These are phyloP conservation scores for Actias luna DNA, from an alignment of 2,888 invertebrate species.

Conservation along the genomic window DNA sequence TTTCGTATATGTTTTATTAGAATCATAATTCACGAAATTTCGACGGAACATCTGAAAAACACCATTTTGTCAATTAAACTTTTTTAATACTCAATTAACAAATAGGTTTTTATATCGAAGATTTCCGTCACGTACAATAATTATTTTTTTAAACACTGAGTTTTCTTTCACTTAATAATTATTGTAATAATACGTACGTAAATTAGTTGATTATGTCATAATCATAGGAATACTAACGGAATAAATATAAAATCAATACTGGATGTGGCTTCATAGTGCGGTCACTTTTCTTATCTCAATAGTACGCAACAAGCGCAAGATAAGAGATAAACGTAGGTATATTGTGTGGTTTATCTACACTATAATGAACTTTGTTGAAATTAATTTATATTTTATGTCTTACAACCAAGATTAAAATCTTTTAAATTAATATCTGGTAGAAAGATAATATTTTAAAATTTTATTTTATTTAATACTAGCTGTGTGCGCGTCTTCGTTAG, in stretches of 20 bases:
- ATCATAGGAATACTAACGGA: conserved; percentile 16
- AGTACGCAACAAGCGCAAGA: background rate
- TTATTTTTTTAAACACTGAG: background rate
- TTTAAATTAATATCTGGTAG: background rate
- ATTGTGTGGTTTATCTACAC: conserved; percentile 2
- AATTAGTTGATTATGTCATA: background rate
- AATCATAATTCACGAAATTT: conserved; percentile 49
- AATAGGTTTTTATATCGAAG: background rate
- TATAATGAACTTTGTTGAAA: background rate
- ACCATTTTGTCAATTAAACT: conserved; percentile 28
- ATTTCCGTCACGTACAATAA: background rate
- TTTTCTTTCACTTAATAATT: conserved; percentile 3
- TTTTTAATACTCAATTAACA: conserved; percentile 20
- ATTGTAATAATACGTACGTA: background rate
- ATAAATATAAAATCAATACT: conserved; percentile 28
- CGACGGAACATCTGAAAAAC: conserved; percentile 61
- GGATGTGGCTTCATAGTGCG: conserved; percentile 17
- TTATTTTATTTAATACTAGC: no score
- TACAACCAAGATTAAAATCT: background rate
- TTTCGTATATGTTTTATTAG: conserved; percentile 46
- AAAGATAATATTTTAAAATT: conserved; percentile 13
- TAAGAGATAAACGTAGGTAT: conserved; percentile 7
- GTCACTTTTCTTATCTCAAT: conserved; percentile 4
- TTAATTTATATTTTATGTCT: conserved; percentile 1
- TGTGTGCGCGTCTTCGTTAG: no score